Evolutionary conservation across 2,113 vertebrate genomes (phyloP), one percentile per base, ranked within the genome.

Genomic region (Isurus oxyrinchus): DNA sequence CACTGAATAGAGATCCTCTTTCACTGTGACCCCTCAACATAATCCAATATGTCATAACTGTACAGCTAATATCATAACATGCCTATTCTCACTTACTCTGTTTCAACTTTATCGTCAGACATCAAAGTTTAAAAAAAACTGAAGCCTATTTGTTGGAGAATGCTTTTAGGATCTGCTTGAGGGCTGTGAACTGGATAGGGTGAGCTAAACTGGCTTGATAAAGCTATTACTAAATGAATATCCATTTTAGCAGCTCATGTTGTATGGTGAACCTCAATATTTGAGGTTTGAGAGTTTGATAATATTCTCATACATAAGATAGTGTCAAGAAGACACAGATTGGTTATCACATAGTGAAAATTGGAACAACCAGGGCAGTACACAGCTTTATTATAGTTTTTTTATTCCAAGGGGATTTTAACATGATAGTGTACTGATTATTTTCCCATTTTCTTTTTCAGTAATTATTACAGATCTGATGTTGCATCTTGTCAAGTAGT

Each of bases 1-100:
- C 31, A 72, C 49, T 95, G 67, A 95, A 76, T 49, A 95, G 94
- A 95, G 94, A 72, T 95, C 66, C 44, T 95, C 94, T 72, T 95
- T 95, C 94, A 95, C 40, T 95, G 44, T 69, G 67, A 72, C 94
- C 67, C 44, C 67, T 76, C 67, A 72, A 55, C 61, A 76, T 72
- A 59, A 61, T 67, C 69, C 94, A 76, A 72, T 72, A 55, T 55
- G 44, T 76, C 44, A 95, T 44, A 76, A 49, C 94, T 72, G 66
- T 69, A 95, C 49, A 14, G 25, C 40, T 95, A 35, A 95, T 72
- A 95, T 95, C 94, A 76, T 95, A 72, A 94, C 57, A 94, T 94
- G 35, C 27, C 94, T 95, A 67, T 67, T 44, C 93, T 94, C 21
- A 67, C 93, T 49, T 94, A 66, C n/a, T 53, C 66, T 55, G 66